Percentiles rank a stretch among this genome's conserved stretches.
phyloP scores from a whole-genome alignment of 2,888 invertebrate genomes.

The Embidobia sp. region DNA sequence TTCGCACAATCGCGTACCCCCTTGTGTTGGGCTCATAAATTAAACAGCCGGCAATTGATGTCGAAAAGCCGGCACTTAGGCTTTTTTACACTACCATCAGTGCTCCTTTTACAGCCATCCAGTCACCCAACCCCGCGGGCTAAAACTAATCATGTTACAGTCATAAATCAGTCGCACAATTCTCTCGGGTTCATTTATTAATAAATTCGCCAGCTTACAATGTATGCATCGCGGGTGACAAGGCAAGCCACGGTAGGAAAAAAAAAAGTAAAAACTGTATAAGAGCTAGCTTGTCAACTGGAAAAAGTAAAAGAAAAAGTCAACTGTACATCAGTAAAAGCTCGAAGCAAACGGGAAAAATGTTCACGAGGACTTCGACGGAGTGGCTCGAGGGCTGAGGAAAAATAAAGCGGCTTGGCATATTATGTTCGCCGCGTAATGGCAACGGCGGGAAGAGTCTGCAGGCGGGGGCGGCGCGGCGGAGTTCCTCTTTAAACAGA shows the following conservation, averaged over 20 bases:
- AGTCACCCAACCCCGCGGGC: too few species aligned
- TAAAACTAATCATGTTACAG: too few species aligned
- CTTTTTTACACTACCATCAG: too few species aligned
- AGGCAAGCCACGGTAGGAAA: conserved; percentile 3
- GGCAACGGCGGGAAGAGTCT: conserved; percentile 49
- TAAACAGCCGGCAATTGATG: too few species aligned
- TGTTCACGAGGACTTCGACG: conserved; percentile 37
- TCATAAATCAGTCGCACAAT: too few species aligned
- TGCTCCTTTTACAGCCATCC: too few species aligned
- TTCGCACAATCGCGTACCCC: too few species aligned
- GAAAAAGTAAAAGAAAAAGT: conserved; percentile 34
- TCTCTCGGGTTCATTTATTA: conserved; percentile 13
- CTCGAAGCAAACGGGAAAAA: conserved; percentile 56
- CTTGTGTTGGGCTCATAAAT: too few species aligned
- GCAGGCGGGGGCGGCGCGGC: conserved; percentile 29
- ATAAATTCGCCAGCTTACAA: conserved; percentile 11
- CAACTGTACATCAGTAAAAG: conserved; percentile 39
- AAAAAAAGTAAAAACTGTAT: conserved; percentile 30
- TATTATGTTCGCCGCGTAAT: conserved; percentile 66
- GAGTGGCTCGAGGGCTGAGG: conserved; percentile 37
- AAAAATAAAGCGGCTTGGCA: conserved; percentile 64
- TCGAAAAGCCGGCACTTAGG: too few species aligned
- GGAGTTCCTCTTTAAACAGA: conserved; percentile 73
- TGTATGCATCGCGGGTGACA: conserved; percentile 3
- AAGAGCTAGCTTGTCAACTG: conserved; percentile 43